Percentiles rank a stretch among this genome's conserved stretches.
These are phyloP conservation scores for Bilobella aurantiaca DNA, from an alignment of 1,140 invertebrate species.

Conservation along the genomic window DNA sequence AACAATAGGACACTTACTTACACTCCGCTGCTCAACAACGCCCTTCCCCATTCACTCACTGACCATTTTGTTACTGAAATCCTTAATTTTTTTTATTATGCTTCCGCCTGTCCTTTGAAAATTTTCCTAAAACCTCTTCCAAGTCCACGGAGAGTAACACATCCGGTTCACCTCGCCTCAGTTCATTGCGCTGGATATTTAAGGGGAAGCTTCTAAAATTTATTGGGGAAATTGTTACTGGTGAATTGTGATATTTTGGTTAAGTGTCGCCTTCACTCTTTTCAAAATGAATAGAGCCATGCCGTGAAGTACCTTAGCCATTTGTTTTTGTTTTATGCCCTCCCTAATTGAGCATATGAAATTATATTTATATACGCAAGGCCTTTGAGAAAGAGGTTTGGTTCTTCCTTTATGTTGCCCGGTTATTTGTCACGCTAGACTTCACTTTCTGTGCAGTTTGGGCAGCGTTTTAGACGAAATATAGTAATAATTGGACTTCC, in stretches of 20 bases:
- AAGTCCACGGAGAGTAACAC: no score
- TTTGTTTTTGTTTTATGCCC: not conserved
- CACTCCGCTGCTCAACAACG: not conserved
- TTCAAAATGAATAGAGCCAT: no score
- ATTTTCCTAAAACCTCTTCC: no score
- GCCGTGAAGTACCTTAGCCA: not conserved
- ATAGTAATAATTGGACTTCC: constrained; percentile 5
- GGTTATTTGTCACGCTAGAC: constrained; percentile 5
- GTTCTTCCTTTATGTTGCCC: not conserved
- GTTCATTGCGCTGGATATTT: no score
- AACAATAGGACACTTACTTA: not conserved
- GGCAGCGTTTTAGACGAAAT: not conserved
- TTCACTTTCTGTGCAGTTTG: not conserved
- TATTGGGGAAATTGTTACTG: no score
- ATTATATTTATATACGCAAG: constrained; percentile 1
- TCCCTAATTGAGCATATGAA: not conserved
- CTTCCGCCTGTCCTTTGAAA: no score
- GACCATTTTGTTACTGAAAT: no score
- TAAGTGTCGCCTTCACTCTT: no score
- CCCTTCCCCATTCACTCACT: no score
- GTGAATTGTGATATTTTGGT: not conserved
- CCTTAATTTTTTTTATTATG: no score
- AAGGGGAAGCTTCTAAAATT: no score
- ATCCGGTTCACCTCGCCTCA: no score
- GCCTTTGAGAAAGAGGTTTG: not conserved